Evolutionary conservation across 2,113 vertebrate genomes (phyloP), one percentile per base, ranked within the genome.

Genomic region (Agapornis roseicollis): DNA sequence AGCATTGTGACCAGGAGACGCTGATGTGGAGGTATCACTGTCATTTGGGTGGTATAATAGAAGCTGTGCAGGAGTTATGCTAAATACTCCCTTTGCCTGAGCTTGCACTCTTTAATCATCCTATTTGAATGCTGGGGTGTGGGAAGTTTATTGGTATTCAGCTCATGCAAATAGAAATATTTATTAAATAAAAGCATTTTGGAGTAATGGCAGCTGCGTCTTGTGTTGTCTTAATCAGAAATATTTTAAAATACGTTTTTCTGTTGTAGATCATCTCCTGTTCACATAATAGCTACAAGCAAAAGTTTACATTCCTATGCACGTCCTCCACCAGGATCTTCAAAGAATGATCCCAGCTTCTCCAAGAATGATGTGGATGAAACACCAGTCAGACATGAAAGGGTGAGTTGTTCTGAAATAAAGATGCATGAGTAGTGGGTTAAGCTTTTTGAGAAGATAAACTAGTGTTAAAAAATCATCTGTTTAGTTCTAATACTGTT

Each of bases 291-390:
- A 98, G 99, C 99, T 96, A 99, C 97, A 97, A 99, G 99, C 97
- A 99, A 99, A 98, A 99, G 99, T 99, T 99, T 99, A 99, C 99
- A 99, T 99, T 99, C 99, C 98, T 99, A 99, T 66, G 99, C 99
- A 84, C 99, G 99, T 73, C 99, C 99, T 88, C 99, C 99, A 33
- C 98, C 99, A 92, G 98, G 98, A 94, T 98, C 98, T 88, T 98
- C 99, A 53, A 99, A 98, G 97, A 96, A 97, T 69, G 98, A 98
- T 92, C 85, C 98, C 69, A 98, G 91, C 85, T 98, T 98, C 82
- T 98, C 98, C 88, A 98, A 98, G 97, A 98, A 97, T 94, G 98
- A 99, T 96, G 98, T 98, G 97, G 98, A 99, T 92, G 99, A 99
- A 95, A 72, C 97, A 71, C 80, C 97, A 93, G 94, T 98, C 80